Percentiles rank a stretch among this genome's conserved stretches.
These are phyloP conservation scores for Drosophila ironensis DNA, from an alignment of 1,140 invertebrate species.

Conservation along the genomic window DNA sequence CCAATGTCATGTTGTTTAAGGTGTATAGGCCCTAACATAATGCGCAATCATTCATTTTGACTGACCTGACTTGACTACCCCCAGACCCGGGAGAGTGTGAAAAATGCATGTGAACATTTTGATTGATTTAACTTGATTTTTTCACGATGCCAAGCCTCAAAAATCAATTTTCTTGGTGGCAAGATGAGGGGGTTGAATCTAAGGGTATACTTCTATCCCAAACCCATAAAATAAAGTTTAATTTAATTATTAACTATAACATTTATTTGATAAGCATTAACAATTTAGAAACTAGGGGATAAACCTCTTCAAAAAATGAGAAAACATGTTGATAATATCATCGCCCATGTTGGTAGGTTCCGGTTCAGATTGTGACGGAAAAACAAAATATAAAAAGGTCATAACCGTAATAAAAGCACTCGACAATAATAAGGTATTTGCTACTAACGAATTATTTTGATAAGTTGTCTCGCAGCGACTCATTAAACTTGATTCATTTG, in stretches of 20 bases:
- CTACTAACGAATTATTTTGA: too few relatives aligned
- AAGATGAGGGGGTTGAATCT: neutral
- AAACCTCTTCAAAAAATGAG: too few relatives aligned
- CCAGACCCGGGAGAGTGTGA: slow-evolving; percentile 33
- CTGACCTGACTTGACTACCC: neutral
- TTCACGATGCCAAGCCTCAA: slow-evolving; percentile 19
- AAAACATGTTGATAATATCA: too few relatives aligned
- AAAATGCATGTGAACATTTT: slow-evolving; percentile 54
- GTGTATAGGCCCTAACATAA: slow-evolving; percentile 50
- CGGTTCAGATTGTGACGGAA: too few relatives aligned
- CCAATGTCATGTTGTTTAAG: slow-evolving; percentile 63
- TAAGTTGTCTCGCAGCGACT: too few relatives aligned
- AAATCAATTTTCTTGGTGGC: slow-evolving; percentile 15
- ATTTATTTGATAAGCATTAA: too few relatives aligned
- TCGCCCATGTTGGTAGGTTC: too few relatives aligned
- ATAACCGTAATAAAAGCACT: too few relatives aligned
- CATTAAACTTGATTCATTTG: neutral
- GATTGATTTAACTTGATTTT: slow-evolving; percentile 52
- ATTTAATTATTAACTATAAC: too few relatives aligned
- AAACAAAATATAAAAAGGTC: too few relatives aligned
- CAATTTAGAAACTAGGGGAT: too few relatives aligned
- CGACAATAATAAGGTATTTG: too few relatives aligned
- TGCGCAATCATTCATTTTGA: slow-evolving; percentile 58
- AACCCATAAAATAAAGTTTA: neutral
- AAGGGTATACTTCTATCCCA: neutral